Conservation (phyloP, 2,888 invertebrate genomes). For the Apamea epomidion region DNA sequence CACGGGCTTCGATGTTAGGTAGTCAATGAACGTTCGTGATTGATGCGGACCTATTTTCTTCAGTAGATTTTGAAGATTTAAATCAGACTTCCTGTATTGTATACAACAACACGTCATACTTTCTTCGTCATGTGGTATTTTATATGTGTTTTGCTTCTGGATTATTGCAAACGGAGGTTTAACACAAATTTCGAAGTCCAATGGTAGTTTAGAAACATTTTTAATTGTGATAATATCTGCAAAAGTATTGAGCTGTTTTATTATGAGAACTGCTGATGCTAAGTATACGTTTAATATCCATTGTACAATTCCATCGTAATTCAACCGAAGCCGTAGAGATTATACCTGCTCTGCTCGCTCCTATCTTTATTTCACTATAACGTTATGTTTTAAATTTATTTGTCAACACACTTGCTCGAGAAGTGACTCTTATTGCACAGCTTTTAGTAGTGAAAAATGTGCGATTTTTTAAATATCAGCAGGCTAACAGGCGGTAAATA, state of each 20-base stretch:
- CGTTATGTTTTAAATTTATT: neutral
- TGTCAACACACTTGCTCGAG: neutral
- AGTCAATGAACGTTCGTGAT: slow-evolving; percentile 81
- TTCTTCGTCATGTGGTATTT: slow-evolving; percentile 79
- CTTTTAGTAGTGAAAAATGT: neutral
- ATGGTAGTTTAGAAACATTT: slow-evolving; percentile 88
- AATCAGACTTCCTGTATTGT: slow-evolving; percentile 80
- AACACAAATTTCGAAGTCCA: slow-evolving; percentile 85
- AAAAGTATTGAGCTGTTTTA: slow-evolving; percentile 60
- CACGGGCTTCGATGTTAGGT: slow-evolving; percentile 81
- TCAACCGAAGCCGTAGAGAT: neutral
- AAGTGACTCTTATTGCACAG: neutral
- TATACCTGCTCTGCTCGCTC: neutral
- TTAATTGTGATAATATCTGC: slow-evolving; percentile 89
- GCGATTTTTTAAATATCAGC: neutral
- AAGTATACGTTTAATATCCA: neutral
- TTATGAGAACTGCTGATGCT: neutral
- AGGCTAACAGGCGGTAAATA: neutral
- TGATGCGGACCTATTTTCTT: slow-evolving; percentile 74
- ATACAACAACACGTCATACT: slow-evolving; percentile 82
- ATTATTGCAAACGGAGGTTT: slow-evolving; percentile 88
- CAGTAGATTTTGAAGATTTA: slow-evolving; percentile 77
- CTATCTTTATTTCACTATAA: neutral
- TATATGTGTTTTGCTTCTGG: slow-evolving; percentile 81
- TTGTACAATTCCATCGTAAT: neutral